Evolutionary conservation across 1,140 invertebrate species (phyloP).

Genomic region (Halesus radiatus): DNA sequence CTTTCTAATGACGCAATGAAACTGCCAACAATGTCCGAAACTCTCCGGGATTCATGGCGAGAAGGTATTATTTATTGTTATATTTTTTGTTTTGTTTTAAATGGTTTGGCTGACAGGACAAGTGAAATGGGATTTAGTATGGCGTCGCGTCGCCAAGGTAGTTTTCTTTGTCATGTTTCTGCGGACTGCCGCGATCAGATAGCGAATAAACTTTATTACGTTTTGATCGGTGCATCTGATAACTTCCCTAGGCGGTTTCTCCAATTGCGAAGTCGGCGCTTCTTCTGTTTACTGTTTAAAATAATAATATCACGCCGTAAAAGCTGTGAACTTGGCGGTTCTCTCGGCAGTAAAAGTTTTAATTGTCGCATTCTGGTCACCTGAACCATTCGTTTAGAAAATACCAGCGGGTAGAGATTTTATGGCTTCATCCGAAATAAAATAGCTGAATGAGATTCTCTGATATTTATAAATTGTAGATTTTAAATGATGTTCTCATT

Average conservation of each 20-base stretch:
- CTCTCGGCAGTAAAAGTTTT: too few relatives aligned
- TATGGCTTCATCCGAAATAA: too few relatives aligned
- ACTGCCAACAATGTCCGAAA: not conserved
- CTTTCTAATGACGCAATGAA: not conserved
- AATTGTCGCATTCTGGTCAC: too few relatives aligned
- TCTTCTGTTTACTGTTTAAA: not conserved
- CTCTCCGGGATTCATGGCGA: not conserved
- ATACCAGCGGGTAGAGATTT: too few relatives aligned
- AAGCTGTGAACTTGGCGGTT: too few relatives aligned
- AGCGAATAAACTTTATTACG: conserved; percentile 22
- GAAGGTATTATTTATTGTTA: not conserved
- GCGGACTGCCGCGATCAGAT: conserved; percentile 22
- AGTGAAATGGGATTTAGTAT: conserved; percentile 8
- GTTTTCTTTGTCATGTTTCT: conserved; percentile 15
- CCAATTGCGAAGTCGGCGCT: not conserved
- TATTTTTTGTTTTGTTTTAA: conserved; percentile 2
- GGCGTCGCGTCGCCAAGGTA: conserved; percentile 17
- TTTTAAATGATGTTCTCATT: too few relatives aligned
- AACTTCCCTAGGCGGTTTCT: not conserved
- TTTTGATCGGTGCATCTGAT: not conserved
- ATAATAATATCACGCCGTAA: not conserved
- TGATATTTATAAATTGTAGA: too few relatives aligned
- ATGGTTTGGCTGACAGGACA: not conserved
- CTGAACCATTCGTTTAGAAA: too few relatives aligned
- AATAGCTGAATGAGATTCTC: too few relatives aligned